Evolutionary conservation across 2,797 vertebrate species (phyloP), one percentile per base, ranked within the genome.

Genomic region (Muscicapa comitata): DNA sequence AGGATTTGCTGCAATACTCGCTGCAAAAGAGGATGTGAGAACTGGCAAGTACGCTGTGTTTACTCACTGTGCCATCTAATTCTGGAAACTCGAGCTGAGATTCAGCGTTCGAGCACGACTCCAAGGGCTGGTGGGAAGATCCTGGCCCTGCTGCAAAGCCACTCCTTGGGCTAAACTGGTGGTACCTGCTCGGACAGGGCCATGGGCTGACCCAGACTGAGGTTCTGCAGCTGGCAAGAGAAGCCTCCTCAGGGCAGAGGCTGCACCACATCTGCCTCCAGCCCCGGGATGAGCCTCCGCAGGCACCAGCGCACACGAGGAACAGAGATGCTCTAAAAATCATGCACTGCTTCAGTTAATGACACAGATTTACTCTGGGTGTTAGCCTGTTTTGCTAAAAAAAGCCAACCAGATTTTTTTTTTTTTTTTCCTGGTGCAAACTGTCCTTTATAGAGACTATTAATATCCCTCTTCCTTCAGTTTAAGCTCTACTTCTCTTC

Each of bases 1-100:
- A 96, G 94, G 95, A 94, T 91, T 94, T 96, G 93, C 95, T 93
- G 87, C 95, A 96, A 96, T 88, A 95, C 66, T 91, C n/a, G 55
- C 91, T 94, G 94, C 93, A 96, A 94, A 95, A 97, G 93, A 94
- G 94, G 95, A 97, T 96, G 95, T 96, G 95, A 96, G 95, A 95
- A 95, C 93, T 95, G 94, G 91, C 94, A 92, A 94, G 92, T 74
- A 91, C 88, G 43, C 89, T 79, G 55, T 93, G 87, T 93, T 93
- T 93, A 94, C 94, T 95, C 94, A 93, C 89, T 89, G 93, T 71
- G 88, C 81, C 92, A 90, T 88, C 93, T 93, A 96, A 93, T 90
- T 95, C 82, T 84, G 90, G 88, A 95, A 90, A 71, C 70, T 8
- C 3, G 24, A 93, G 94, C 93, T 70, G 83, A 91, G 92, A 95